Conservation (phyloP, 2,797 vertebrate species). For the Leontocebus nigricollis region DNA sequence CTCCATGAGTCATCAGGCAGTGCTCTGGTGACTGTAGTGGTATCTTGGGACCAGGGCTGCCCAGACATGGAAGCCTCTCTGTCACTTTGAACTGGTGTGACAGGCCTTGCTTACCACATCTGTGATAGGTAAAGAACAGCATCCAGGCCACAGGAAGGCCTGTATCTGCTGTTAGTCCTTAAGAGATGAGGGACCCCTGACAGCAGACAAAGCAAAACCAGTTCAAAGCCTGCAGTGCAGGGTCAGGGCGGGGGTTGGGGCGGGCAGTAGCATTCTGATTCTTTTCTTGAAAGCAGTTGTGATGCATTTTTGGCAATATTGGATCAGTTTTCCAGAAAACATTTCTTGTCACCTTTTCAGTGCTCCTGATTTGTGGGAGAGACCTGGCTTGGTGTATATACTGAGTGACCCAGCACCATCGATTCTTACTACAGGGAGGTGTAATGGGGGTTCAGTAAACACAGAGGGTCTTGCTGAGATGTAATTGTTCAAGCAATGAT, state of each 20-base stretch:
- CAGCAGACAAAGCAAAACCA: not conserved
- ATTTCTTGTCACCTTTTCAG: not conserved
- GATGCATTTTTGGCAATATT: not conserved
- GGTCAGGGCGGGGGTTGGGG: not conserved
- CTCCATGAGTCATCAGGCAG: not conserved
- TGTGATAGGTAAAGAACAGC: not conserved
- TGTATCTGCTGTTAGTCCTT: not conserved
- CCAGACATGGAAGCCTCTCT: not conserved
- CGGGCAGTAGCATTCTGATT: not conserved
- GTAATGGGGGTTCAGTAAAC: not conserved
- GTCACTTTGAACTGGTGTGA: not conserved
- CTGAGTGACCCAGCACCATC: not conserved
- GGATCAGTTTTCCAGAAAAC: not conserved
- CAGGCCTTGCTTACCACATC: not conserved
- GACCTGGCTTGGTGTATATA: not conserved
- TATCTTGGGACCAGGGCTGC: not conserved
- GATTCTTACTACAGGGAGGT: not conserved
- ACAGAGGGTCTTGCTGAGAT: not conserved
- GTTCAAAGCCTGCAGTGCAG: not conserved
- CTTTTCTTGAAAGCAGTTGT: not conserved
- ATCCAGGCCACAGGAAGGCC: not conserved
- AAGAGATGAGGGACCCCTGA: not conserved
- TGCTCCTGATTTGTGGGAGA: not conserved
- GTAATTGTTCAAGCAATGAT: not conserved
- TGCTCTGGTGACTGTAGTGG: not conserved